A percentile compares a stretch with the other conserved stretches of the same genome.
Conservation (phyloP, 1,140 invertebrate genomes). For the Drosophila chauvacae region DNA sequence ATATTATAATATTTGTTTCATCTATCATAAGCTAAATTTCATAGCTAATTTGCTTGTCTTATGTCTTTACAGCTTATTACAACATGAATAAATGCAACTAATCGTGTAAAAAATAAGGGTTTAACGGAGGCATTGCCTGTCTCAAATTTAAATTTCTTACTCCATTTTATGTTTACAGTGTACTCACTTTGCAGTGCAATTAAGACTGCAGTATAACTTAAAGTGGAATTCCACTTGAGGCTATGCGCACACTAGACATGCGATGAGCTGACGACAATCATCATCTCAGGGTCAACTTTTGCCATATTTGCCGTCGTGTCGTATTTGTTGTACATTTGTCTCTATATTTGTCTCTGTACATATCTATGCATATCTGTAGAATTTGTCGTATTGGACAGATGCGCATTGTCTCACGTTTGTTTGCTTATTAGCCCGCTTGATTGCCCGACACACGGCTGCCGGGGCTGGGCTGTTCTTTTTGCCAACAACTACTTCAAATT, state of each 20-base stretch:
- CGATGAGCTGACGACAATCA: conserved; percentile 36
- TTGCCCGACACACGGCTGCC: conserved; percentile 32
- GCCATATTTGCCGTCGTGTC: conserved; percentile 13
- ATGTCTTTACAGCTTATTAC: not conserved
- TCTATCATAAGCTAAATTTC: not conserved
- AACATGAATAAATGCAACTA: not conserved
- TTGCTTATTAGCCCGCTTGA: conserved; percentile 75
- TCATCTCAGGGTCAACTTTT: conserved; percentile 36
- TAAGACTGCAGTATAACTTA: conserved; percentile 51
- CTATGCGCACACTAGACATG: conserved; percentile 31
- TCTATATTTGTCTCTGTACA: conserved; percentile 1
- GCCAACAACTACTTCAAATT: conserved; percentile 43
- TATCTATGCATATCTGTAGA: conserved; percentile 28
- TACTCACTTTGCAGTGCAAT: conserved; percentile 18
- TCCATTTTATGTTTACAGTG: not conserved
- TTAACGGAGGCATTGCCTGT: not conserved
- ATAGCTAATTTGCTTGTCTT: not conserved
- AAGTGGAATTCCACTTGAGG: conserved; percentile 43
- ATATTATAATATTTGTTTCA: not conserved
- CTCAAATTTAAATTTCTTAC: not conserved
- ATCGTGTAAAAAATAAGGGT: accelerated
- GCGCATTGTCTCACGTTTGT: conserved; percentile 81
- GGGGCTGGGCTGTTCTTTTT: conserved; percentile 3
- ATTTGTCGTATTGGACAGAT: conserved; percentile 51
- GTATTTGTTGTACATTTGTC: conserved; percentile 32